These are phyloP conservation scores for Danaus plexippus DNA, from an alignment of 1,140 invertebrate genomes.

Conservation along the genomic window DNA sequence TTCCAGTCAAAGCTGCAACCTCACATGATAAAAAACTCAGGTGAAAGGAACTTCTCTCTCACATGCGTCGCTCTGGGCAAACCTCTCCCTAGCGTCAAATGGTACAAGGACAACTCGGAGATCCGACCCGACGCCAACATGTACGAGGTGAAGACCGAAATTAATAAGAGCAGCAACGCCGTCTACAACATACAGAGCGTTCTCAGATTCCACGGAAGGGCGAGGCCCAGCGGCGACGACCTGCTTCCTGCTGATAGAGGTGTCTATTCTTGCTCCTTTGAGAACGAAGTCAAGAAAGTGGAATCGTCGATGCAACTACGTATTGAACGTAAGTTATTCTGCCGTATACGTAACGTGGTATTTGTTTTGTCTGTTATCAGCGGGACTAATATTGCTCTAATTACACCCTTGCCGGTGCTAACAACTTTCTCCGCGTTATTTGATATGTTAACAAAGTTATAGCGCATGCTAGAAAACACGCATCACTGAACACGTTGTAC, in stretches of 20 bases:
- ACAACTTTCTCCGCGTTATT: too few relatives aligned
- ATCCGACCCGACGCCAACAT: slow-evolving; percentile 81
- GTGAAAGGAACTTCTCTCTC: slow-evolving; percentile 84
- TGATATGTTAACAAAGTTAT: too few relatives aligned
- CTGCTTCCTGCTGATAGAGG: slow-evolving; percentile 87
- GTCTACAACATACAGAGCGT: slow-evolving; percentile 89
- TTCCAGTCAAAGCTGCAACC: slow-evolving; percentile 88
- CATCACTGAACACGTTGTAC: too few relatives aligned
- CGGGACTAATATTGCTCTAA: too few relatives aligned
- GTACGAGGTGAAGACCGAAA: slow-evolving; percentile 85
- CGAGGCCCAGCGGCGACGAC: slow-evolving; percentile 81
- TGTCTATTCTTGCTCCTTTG: slow-evolving; percentile 88
- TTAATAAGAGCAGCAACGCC: slow-evolving; percentile 80
- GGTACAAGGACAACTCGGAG: slow-evolving; percentile 89
- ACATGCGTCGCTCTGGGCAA: slow-evolving; percentile 90
- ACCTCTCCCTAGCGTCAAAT: slow-evolving; percentile 85
- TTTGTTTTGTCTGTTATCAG: too few relatives aligned
- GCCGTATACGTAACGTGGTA: too few relatives aligned
- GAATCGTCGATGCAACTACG: slow-evolving; percentile 91
- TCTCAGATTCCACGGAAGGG: slow-evolving; percentile 83
- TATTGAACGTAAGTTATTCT: slow-evolving; percentile 83
- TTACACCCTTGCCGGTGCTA: too few relatives aligned
- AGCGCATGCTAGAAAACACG: too few relatives aligned
- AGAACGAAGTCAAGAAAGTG: slow-evolving; percentile 89
- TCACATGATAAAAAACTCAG: slow-evolving; percentile 84